Conservation (phyloP, 1,140 invertebrate species). For the Zaprionus davidi region DNA sequence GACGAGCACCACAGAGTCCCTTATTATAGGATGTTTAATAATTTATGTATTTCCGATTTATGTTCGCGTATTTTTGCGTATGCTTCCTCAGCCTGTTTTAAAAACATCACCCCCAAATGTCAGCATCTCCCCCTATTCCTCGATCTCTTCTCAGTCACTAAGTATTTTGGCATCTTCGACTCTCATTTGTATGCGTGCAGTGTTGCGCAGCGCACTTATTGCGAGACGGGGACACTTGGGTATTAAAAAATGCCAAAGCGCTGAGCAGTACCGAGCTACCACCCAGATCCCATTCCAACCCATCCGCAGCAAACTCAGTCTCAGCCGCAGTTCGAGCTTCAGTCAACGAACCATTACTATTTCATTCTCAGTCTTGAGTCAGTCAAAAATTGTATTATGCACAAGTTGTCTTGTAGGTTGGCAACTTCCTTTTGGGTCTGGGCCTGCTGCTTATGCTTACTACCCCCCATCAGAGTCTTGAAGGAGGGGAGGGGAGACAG, state of each 20-base stretch:
- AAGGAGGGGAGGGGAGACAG: conserved; percentile 9
- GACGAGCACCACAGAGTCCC: conserved; percentile 37
- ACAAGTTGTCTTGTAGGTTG: conserved; percentile 59
- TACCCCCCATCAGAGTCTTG: conserved; percentile 14
- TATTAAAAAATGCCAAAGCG: conserved; percentile 78
- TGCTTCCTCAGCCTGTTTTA: conserved; percentile 31
- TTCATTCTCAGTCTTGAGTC: conserved; percentile 55
- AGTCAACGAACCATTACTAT: conserved; percentile 79
- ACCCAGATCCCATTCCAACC: background rate
- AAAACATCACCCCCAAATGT: conserved; percentile 16
- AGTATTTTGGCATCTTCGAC: conserved; percentile 26
- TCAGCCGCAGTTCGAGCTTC: conserved; percentile 55
- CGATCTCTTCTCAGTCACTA: background rate
- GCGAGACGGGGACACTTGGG: conserved; percentile 76
- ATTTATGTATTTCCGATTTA: conserved; percentile 82
- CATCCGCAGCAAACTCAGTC: conserved; percentile 15
- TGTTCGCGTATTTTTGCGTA: conserved; percentile 71
- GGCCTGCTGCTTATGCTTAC: conserved; percentile 12
- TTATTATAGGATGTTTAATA: conserved; percentile 76
- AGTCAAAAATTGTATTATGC: conserved; percentile 81
- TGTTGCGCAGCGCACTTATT: conserved; percentile 79
- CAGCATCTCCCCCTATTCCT: background rate
- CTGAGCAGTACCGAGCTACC: conserved; percentile 28
- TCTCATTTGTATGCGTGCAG: conserved; percentile 81
- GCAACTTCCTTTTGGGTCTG: conserved; percentile 30